phyloP scores from a whole-genome alignment of 2,797 vertebrate genomes.

The Parauchenoglanis punctatus region DNA sequence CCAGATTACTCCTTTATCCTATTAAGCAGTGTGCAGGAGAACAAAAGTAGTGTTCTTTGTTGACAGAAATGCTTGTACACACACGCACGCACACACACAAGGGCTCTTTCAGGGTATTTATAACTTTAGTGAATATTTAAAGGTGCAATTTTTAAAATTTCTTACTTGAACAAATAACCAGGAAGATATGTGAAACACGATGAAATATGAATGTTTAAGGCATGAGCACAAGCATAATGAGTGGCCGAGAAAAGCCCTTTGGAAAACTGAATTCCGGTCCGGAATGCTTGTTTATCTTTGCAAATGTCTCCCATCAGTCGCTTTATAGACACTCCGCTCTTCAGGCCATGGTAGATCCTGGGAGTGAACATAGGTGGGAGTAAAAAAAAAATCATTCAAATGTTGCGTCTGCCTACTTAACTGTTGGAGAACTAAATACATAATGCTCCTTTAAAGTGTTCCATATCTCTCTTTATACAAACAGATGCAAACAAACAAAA shows the following conservation, averaged over 20 bases:
- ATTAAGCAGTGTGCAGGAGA: not conserved
- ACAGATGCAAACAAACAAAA: conserved; percentile 66
- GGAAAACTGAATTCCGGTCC: not conserved
- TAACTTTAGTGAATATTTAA: not conserved
- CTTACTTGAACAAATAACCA: not conserved
- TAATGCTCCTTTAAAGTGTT: conserved; percentile 73
- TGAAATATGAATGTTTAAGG: not conserved
- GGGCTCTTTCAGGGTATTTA: not conserved
- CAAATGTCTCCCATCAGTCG: conserved; percentile 67
- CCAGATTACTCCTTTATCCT: not conserved
- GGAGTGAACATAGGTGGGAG: not conserved
- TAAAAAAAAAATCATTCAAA: not conserved
- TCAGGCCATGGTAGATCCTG: too few relatives aligned
- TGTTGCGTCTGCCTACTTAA: too few relatives aligned
- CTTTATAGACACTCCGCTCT: not conserved
- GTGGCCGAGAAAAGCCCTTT: too few relatives aligned
- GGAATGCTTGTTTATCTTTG: not conserved
- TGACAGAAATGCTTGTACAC: conserved; percentile 75
- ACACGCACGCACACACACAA: not conserved
- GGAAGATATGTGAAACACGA: not conserved
- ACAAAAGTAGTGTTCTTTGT: not conserved
- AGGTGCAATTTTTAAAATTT: not conserved
- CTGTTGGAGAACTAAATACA: not conserved
- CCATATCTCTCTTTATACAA: conserved; percentile 79
- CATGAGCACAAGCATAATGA: not conserved